Evolutionary conservation across 2,797 vertebrate species (phyloP), one percentile per base, ranked within the genome.

Genomic region (Cottoperca gobio): DNA sequence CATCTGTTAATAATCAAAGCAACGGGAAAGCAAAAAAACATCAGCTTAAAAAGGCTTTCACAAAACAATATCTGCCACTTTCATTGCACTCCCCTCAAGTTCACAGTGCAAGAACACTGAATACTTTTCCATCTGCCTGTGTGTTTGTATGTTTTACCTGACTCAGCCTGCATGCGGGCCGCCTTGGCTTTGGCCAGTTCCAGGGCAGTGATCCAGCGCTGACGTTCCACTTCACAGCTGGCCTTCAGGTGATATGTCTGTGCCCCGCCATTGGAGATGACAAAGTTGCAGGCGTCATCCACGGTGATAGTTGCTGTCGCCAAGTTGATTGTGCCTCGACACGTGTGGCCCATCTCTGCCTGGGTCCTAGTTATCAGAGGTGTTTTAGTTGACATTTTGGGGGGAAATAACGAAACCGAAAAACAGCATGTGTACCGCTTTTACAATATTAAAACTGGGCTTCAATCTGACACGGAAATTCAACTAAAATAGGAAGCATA

Each of bases 211-310:
- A 99, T 97, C 97, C 98, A 99, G 65, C 97, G 95, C 72, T 99
- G 98, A 13, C 98, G 94, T 57, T 99, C 97, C 84, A 99, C 97
- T 87, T 99, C 98, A 0, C 97, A 97, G 93, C 96, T 99, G 69
- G 98, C 98, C 88, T 99, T 99, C 78, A 99, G 92, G 86, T 99
- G 98, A 85, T 99, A 99, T 1, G 98, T 99, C 94, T 99, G 98
- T 0, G 97, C 96, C 0, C 98, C 98, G 0, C 98, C 98, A 0
- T 99, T 99, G 49, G 98, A 98, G 85, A 99, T 98, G 76, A 99
- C 96, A 66, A 99, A 99, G 86, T 99, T 99, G 85, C 98, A 99
- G n/a, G 98, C 98, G n/a, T 99, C 98, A 64, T 99, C 98, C 83
- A 99, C 97, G 0, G 95, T 93, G 86, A 99, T 99, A 60, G 96